A percentile compares a stretch with the other conserved stretches of the same genome.
phyloP scores from a whole-genome alignment of 1,140 invertebrate species.

The Lepidurus arcticus region DNA sequence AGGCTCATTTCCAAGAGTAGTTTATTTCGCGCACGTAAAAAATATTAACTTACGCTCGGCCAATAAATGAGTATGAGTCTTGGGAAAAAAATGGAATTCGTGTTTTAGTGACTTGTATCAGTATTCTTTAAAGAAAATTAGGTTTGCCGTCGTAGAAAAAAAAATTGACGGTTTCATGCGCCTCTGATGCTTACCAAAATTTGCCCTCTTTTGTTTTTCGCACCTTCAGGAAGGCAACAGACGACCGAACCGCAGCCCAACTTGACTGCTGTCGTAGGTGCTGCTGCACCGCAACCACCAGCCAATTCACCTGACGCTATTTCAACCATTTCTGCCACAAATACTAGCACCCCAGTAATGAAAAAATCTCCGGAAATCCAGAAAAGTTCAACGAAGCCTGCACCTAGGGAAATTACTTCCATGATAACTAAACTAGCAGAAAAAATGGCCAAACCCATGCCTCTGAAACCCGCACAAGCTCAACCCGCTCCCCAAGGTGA shows the following conservation, averaged over 20 bases:
- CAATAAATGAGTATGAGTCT: slow-evolving; percentile 2
- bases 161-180: not conserved
- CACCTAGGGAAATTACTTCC: not conserved
- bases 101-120: not conserved
- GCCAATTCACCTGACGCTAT: not conserved
- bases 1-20: slow-evolving; percentile 15
- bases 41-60: not conserved
- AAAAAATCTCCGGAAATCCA: not conserved
- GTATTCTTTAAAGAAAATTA: not conserved
- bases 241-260: not conserved
- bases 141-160: not conserved
- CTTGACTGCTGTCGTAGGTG: not conserved
- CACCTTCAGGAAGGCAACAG: slow-evolving; percentile 10
- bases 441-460: slow-evolving; percentile 3
- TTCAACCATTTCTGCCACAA: not conserved
- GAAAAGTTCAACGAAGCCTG: not conserved
- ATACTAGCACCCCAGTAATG: not conserved
- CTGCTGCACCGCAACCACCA: not conserved
- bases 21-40: not conserved
- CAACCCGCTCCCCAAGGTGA: not conserved
- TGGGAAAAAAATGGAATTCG: not conserved
- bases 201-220: slow-evolving; percentile 18
- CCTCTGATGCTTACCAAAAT: not conserved
- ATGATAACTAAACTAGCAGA: slow-evolving; percentile 10
- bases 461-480: not conserved